Conservation (phyloP, 2,113 vertebrate species). For the Paraplagusia blochii region DNA sequence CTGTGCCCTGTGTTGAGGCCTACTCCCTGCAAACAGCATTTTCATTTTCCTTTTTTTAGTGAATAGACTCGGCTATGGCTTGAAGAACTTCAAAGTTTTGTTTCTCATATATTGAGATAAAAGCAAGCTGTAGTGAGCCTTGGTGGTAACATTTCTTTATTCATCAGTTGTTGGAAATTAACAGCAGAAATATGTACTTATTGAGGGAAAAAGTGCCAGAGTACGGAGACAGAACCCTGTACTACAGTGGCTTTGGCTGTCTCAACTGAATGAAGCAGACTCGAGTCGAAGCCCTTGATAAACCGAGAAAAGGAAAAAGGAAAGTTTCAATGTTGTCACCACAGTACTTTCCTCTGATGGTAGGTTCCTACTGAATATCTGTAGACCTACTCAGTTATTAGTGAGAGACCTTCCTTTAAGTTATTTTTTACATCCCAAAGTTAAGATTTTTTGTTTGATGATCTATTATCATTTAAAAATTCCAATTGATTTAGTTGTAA, state of each 20-base stretch:
- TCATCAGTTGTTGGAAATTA: conserved; percentile 24
- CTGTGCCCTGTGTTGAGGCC: conserved; percentile 1
- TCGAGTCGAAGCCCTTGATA: conserved; percentile 61
- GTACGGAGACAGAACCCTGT: conserved; percentile 17
- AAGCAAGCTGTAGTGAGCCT: conserved; percentile 20
- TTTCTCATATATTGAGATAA: conserved; percentile 2
- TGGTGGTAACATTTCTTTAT: conserved; percentile 36
- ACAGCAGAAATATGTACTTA: conserved; percentile 16
- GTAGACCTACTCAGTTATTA: conserved; percentile 16
- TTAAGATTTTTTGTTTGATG: conserved; percentile 16
- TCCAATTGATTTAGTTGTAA: conserved; percentile 48
- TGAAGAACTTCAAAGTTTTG: conserved; percentile 1
- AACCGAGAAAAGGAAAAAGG: conserved; percentile 29
- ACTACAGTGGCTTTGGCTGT: conserved; percentile 4
- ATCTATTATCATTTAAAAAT: conserved; percentile 35
- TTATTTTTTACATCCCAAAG: conserved; percentile 14
- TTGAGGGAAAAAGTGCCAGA: conserved; percentile 16
- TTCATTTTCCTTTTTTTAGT: background rate
- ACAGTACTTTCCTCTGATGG: conserved; percentile 17
- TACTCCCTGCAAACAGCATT: background rate
- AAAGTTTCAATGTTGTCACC: conserved; percentile 13
- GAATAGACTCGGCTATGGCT: background rate
- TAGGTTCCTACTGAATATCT: conserved; percentile 25
- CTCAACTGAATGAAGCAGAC: conserved; percentile 44
- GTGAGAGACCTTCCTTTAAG: conserved; percentile 20